These are phyloP conservation scores for Barbus barbus DNA, from an alignment of 2,113 vertebrate genomes.

Conservation along the genomic window DNA sequence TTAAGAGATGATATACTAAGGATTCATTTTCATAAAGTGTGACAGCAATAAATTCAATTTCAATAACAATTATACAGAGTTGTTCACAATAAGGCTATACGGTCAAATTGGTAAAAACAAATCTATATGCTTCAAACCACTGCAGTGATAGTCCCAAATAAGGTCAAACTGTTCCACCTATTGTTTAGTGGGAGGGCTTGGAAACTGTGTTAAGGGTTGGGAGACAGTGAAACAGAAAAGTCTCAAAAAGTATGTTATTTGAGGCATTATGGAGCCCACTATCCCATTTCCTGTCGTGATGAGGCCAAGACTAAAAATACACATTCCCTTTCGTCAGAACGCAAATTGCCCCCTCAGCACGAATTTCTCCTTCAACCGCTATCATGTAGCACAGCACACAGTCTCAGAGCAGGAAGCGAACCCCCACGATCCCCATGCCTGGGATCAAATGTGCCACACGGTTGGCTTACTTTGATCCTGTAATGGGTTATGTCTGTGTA, in stretches of 20 bases:
- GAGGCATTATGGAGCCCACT: conserved; percentile 47
- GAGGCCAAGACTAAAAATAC: conserved; percentile 61
- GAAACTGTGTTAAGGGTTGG: conserved; percentile 42
- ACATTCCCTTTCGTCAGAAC: conserved; percentile 52
- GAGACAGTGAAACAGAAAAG: conserved; percentile 36
- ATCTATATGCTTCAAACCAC: neutral
- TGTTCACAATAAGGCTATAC: no score
- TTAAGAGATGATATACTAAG: neutral
- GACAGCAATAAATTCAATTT: no score
- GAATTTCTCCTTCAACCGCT: conserved; percentile 63
- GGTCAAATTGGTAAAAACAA: neutral
- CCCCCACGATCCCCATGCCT: conserved; percentile 60
- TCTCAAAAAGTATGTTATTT: conserved; percentile 50
- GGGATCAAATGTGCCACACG: conserved; percentile 36
- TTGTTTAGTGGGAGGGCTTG: conserved; percentile 39
- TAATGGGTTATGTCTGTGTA: neutral
- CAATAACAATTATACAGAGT: no score
- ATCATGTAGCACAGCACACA: conserved; percentile 49
- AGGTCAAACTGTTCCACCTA: conserved; percentile 44
- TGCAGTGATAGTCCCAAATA: conserved; percentile 44
- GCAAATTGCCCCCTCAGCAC: conserved; percentile 62
- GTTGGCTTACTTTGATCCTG: conserved; percentile 36
- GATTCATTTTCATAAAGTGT: neutral
- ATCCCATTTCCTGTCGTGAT: conserved; percentile 56
- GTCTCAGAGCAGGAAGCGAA: conserved; percentile 42